Evolutionary conservation across 2,888 invertebrate genomes (phyloP), one percentile per base, ranked within the genome.

Genomic region (Malthinus seriepunctatus): DNA sequence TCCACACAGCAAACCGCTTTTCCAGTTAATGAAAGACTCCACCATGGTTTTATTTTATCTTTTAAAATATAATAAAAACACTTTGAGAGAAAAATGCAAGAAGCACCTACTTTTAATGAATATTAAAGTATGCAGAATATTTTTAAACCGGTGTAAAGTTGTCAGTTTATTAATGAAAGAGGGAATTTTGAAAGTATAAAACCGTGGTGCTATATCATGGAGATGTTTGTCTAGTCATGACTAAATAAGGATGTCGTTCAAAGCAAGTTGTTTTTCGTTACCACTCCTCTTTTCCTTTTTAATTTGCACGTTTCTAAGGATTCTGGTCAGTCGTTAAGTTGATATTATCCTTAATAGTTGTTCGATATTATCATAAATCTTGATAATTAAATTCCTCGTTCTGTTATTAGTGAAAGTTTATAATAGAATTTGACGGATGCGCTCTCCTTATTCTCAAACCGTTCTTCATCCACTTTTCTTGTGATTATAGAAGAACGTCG

Each of bases 291-390:
- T 61, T 61, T 54, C 63, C 56, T 56, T 49, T 47, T 60, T 62
- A 66, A 66, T 67, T 67, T 66, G 63, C 67, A 66, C 63, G 54
- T 59, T 54, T 55, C 42, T 64, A 60, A 62, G 63, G 65, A 63
- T 65, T 62, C 54, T 51, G 53, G 52, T 66, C 62, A 67, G 66
- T 65, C 56, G 63, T 59, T 59, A 58, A 48, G 56, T 56, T 56
- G 58, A 57, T 56, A 46, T 47, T 23, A 56, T 54, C 51, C 60
- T 15, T 34, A 14, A 48, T 34, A 32, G 33, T 14, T n/a, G 48
- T 48, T 48, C 34, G 33, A 14, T 42, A 15, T 23, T 23, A 42
- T 42, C 39, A 23, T 42, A 8, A 39, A 39, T 12, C 12, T 39
- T 39, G 15, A 39, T 9, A 39, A 39, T 15, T 23, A 23, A 15